Conservation (phyloP, 2,797 vertebrate species). For the Alca torda region DNA sequence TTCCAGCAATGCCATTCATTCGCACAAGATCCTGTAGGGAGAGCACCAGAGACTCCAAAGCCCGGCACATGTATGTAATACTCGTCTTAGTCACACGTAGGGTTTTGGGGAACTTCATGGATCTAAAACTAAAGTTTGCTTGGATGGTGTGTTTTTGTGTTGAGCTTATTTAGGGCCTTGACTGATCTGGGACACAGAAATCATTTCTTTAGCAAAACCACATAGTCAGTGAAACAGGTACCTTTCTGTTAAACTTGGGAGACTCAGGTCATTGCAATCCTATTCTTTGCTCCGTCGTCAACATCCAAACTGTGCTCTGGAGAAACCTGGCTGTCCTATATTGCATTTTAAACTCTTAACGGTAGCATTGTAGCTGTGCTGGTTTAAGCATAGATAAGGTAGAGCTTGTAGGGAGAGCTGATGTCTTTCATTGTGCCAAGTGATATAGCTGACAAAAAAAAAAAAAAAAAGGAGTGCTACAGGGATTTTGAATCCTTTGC, state of each 20-base stretch:
- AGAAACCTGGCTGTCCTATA: neutral
- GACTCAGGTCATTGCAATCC: neutral
- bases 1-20: neutral
- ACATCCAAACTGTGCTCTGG: neutral
- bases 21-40: neutral
- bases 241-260: neutral
- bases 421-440: neutral
- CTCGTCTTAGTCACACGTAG: neutral
- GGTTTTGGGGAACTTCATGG: neutral
- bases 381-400: neutral
- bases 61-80: neutral
- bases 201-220: neutral
- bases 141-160: neutral
- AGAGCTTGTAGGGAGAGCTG: neutral
- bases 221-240: neutral
- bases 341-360: neutral
- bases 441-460: neutral
- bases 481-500: neutral
- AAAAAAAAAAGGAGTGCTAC: neutral
- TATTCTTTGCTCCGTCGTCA: neutral
- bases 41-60: neutral
- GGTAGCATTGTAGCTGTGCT: neutral
- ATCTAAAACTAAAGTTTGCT: neutral
- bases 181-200: neutral
- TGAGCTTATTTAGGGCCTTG: neutral